Percentiles rank a stretch among this genome's conserved stretches.
Conservation (phyloP, 2,888 invertebrate genomes). For the Cheilosia vernalis region DNA sequence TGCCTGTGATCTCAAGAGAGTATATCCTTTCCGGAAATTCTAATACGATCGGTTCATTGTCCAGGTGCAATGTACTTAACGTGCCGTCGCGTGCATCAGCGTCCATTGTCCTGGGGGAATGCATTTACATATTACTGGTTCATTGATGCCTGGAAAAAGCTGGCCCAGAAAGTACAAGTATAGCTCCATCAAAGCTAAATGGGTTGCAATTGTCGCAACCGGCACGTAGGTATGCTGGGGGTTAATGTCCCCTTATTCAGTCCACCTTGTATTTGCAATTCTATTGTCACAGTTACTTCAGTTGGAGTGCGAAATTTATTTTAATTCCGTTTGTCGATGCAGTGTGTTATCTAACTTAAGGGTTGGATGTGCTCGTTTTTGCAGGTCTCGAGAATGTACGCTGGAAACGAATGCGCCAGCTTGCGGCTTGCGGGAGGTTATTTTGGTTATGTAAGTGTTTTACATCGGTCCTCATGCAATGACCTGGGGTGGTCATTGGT, state of each 20-base stretch:
- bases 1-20: slow-evolving; percentile 16
- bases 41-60: slow-evolving; percentile 62
- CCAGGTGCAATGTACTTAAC: slow-evolving; percentile 56
- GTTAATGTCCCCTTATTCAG: slow-evolving; percentile 67
- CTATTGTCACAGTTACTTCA: slow-evolving; percentile 72
- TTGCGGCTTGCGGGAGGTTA: neutral
- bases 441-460: too few relatives aligned
- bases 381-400: slow-evolving; percentile 33
- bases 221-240: neutral
- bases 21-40: slow-evolving; percentile 68
- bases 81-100: neutral
- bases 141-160: slow-evolving; percentile 29
- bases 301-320: slow-evolving; percentile 64
- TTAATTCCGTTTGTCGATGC: slow-evolving; percentile 32
- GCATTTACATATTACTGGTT: slow-evolving; percentile 25
- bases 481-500: too few relatives aligned
- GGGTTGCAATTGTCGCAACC: slow-evolving; percentile 26
- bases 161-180: neutral
- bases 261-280: slow-evolving; percentile 75
- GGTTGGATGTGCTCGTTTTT: too few relatives aligned
- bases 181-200: neutral
- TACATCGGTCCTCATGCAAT: too few relatives aligned
- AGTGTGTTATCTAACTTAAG: neutral
- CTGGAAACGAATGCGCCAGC: slow-evolving; percentile 19
- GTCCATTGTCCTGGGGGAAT: slow-evolving; percentile 22